Evolutionary conservation across 2,113 vertebrate species (phyloP), one percentile per base, ranked within the genome.

Genomic region (Protomyctophum bolini): DNA sequence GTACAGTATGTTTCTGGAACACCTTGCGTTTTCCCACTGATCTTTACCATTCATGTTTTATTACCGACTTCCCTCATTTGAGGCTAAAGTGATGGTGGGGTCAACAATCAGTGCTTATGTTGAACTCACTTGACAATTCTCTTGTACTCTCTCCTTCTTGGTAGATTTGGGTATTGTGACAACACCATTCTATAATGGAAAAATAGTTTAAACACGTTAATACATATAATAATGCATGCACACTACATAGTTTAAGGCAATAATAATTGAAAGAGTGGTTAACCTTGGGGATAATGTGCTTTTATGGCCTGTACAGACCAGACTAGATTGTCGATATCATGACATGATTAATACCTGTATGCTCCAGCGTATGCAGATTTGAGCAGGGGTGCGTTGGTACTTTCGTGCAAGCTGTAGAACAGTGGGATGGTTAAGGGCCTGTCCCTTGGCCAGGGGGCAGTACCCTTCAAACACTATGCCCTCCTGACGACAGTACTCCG

Each of bases 101-200:
- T 61, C 46, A 61, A 61, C 8, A 29, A 11, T 50, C 51, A 57
- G 1, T 21, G 29, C 54, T 45, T 47, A 33, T 1, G 21, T 21
- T 21, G 21, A 47, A 86, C 89, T 91, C 82, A 95, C 92, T 74
- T 94, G 88, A 83, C 87, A 93, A 78, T 94, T 95, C 87, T 96
- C 92, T 68, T 79, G 66, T 82, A 95, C 82, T 75, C 92, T 90
- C 75, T 92, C 80, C 52, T 83, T 86, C 87, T 93, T 93, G 54
- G 83, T 94, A 11, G 94, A 95, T 83, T 97, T 97, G 11, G 93
- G 91, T 80, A 94, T 94, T 14, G 94, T 95, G 51, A 95, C 89
- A 73, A 94, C 73, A 47, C 87, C 91, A 77, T 96, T 96, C 95
- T 95, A 77, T 57, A 77, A 70, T 41, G 60, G 8, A 51, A 63